Conservation (phyloP, 2,888 invertebrate genomes). For the Acronicta aceris region DNA sequence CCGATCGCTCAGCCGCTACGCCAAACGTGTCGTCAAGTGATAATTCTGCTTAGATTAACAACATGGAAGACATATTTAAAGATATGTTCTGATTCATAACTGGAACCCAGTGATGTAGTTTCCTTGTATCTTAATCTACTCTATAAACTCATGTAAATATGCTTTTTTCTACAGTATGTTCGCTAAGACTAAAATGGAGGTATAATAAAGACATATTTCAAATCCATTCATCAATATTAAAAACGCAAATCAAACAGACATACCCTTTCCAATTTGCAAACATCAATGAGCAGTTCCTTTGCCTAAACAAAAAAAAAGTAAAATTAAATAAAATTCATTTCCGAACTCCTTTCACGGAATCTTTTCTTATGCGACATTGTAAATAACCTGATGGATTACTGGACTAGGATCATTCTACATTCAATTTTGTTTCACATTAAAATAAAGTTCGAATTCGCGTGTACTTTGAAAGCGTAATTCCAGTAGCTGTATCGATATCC, state of each 20-base stretch:
- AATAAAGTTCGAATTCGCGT: slow-evolving; percentile 39
- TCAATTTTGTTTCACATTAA: slow-evolving; percentile 28
- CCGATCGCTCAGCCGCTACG: too few species aligned
- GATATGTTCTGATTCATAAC: too few species aligned
- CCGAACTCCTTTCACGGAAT: slow-evolving; percentile 75
- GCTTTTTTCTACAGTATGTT: too few species aligned
- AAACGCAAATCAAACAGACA: slow-evolving; percentile 40
- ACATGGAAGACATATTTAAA: too few species aligned
- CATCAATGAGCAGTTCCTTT: slow-evolving; percentile 61
- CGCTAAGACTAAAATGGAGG: background rate
- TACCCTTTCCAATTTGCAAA: slow-evolving; percentile 58
- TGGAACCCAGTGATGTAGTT: too few species aligned
- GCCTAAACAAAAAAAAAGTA: slow-evolving; percentile 64
- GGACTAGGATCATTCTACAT: slow-evolving; percentile 23
- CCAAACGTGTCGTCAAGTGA: too few species aligned
- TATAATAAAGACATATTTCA: slow-evolving; percentile 5
- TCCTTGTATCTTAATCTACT: too few species aligned
- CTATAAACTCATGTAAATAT: too few species aligned
- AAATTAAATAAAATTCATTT: slow-evolving; percentile 82
- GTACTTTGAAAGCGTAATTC: slow-evolving; percentile 23
- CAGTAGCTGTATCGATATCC: slow-evolving; percentile 44
- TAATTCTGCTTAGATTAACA: too few species aligned
- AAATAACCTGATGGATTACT: slow-evolving; percentile 74
- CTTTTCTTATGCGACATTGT: slow-evolving; percentile 72
- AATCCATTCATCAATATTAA: slow-evolving; percentile 30